A percentile compares a stretch with the other conserved stretches of the same genome.
Evolutionary conservation across 2,113 vertebrate genomes (phyloP).

Genomic region (Acinonyx jubatus): DNA sequence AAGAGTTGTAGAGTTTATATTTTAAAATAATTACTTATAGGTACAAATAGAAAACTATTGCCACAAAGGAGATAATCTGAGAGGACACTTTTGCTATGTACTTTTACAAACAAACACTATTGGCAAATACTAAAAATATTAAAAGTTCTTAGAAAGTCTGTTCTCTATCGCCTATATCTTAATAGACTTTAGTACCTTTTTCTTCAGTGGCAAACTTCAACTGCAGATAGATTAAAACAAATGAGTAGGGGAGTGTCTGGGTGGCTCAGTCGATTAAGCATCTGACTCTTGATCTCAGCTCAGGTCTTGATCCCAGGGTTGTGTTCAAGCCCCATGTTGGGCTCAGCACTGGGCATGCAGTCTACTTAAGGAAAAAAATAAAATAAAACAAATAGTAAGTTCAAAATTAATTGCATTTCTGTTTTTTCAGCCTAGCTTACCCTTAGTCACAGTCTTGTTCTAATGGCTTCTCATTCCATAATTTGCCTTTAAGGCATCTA

Average conservation of each 20-base stretch:
- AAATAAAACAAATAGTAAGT: background rate
- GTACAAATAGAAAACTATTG: background rate
- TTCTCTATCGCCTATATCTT: background rate
- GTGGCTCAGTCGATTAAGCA: no score
- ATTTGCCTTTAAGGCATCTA: background rate
- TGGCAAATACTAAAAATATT: conserved; percentile 25
- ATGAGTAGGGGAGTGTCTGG: no score
- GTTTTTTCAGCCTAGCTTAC: background rate
- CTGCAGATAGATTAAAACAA: background rate
- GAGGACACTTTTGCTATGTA: background rate
- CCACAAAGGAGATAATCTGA: background rate
- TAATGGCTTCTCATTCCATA: background rate
- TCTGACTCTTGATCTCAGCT: no score
- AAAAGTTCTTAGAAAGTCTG: conserved; percentile 23
- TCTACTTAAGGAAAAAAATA: background rate
- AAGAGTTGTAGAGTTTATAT: background rate
- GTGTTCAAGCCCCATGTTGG: no score
- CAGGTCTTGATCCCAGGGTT: no score
- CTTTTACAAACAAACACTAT: background rate
- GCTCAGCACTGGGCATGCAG: no score
- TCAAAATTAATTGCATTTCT: conserved; percentile 32
- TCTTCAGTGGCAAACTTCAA: conserved; percentile 19
- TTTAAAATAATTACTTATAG: background rate
- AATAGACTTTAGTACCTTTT: background rate
- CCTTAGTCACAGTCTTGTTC: conserved; percentile 2